Conservation (phyloP, 2,888 invertebrate species). For the Apotomis turbidana region DNA sequence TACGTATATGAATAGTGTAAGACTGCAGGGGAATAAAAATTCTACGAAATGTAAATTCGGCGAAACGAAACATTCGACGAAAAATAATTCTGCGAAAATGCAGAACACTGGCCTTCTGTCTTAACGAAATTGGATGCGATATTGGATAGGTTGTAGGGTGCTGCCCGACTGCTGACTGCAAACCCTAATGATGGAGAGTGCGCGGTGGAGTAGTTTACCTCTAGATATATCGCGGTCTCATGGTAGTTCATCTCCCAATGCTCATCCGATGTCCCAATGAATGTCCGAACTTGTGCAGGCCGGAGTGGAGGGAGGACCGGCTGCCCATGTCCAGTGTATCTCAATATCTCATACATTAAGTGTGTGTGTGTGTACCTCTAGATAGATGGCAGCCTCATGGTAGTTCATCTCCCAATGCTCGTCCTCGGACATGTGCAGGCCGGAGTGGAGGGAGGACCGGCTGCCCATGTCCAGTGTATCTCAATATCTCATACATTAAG, state of each 20-base stretch:
- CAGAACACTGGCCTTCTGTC: too few species aligned
- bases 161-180: too few species aligned
- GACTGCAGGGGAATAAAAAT: too few species aligned
- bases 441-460: slow-evolving; percentile 84
- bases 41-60: too few species aligned
- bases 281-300: slow-evolving; percentile 74
- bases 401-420: slow-evolving; percentile 95
- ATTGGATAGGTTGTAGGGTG: too few species aligned
- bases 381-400: slow-evolving; percentile 94
- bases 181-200: too few species aligned
- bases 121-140: too few species aligned
- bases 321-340: slow-evolving; percentile 85
- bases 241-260: slow-evolving; percentile 96
- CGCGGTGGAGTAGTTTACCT: slow-evolving; percentile 75
- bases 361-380: slow-evolving; percentile 84
- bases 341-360: too few species aligned
- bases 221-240: slow-evolving; percentile 94
- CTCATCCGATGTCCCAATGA: slow-evolving; percentile 61
- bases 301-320: slow-evolving; percentile 84
- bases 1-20: too few species aligned
- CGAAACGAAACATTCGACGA: too few species aligned
- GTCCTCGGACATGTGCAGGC: slow-evolving; percentile 78
- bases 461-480: slow-evolving; percentile 85
- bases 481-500: too few species aligned
- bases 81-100: too few species aligned